These are phyloP conservation scores for Oreonectes daqikongensis DNA, from an alignment of 2,797 vertebrate species.

Conservation along the genomic window DNA sequence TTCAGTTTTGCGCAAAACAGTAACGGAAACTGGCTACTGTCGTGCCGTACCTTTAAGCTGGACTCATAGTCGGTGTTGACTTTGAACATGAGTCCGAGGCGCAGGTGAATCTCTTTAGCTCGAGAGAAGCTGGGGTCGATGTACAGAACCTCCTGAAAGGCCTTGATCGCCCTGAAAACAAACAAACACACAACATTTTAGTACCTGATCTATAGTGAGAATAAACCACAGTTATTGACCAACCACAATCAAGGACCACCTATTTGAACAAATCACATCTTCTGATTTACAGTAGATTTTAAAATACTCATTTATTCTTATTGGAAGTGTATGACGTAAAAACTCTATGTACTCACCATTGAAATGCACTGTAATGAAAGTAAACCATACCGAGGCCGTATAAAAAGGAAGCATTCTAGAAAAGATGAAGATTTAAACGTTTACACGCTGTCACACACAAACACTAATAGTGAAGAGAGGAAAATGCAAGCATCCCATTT, in stretches of 20 bases:
- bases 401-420: constrained; percentile 97
- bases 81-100: constrained; percentile 98
- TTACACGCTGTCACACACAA: neutral
- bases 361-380: constrained; percentile 99
- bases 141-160: constrained; percentile 98
- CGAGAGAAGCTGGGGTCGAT: constrained; percentile 93
- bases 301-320: neutral
- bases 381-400: constrained; percentile 99
- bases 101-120: constrained; percentile 96
- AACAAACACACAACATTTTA: neutral
- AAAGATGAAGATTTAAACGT: neutral
- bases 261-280: neutral
- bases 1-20: too few species aligned
- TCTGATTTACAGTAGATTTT: neutral
- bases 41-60: constrained; percentile 89
- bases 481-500: neutral
- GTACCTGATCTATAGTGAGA: neutral
- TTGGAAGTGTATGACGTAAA: neutral
- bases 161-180: constrained; percentile 91
- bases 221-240: neutral
- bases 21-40: too few species aligned
- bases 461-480: neutral
- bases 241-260: neutral
- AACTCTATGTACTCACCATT: constrained; percentile 86
- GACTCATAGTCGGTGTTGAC: constrained; percentile 97